A percentile compares a stretch with the other conserved stretches of the same genome.
Evolutionary conservation across 2,888 invertebrate genomes (phyloP).

Genomic region (Drosophila lacicola): DNA sequence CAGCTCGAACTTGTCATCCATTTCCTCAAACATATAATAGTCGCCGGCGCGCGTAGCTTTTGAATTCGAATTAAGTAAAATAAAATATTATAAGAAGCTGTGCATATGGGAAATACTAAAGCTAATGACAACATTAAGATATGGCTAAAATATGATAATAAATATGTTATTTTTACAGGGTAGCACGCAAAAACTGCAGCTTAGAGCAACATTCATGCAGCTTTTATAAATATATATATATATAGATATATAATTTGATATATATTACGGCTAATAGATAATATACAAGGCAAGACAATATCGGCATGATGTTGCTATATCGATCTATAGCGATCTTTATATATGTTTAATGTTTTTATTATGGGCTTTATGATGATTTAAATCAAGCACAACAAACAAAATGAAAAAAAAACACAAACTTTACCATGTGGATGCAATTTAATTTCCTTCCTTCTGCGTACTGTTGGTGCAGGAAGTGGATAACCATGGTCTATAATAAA

Average conservation of each 20-base stretch:
- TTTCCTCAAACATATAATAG: conserved; percentile 99
- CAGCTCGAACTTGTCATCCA: conserved; percentile 91
- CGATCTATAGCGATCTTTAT: conserved; percentile 19
- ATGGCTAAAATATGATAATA: conserved; percentile 13
- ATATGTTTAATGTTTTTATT: conserved; percentile 1
- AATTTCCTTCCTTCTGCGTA: conserved; percentile 85
- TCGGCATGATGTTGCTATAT: conserved; percentile 26
- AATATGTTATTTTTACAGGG: conserved; percentile 42
- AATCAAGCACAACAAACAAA: conserved; percentile 68
- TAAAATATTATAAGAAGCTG: conserved; percentile 21
- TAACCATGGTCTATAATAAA: conserved; percentile 84
- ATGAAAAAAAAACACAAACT: conserved; percentile 52
- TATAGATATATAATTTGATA: neutral
- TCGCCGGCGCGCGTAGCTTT: conserved; percentile 98
- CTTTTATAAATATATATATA: conserved; percentile 15
- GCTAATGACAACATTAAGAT: conserved; percentile 64
- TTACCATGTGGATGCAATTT: conserved; percentile 85
- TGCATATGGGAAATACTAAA: accelerated
- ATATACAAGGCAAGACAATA: conserved; percentile 50
- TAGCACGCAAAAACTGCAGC: conserved; percentile 36
- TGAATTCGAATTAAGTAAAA: neutral
- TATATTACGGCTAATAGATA: conserved; percentile 21
- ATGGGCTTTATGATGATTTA: conserved; percentile 24
- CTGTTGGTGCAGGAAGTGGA: conserved; percentile 83
- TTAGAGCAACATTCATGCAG: conserved; percentile 64